Evolutionary conservation across 2,888 invertebrate species (phyloP).

Genomic region (Phoenoteleia sp.): DNA sequence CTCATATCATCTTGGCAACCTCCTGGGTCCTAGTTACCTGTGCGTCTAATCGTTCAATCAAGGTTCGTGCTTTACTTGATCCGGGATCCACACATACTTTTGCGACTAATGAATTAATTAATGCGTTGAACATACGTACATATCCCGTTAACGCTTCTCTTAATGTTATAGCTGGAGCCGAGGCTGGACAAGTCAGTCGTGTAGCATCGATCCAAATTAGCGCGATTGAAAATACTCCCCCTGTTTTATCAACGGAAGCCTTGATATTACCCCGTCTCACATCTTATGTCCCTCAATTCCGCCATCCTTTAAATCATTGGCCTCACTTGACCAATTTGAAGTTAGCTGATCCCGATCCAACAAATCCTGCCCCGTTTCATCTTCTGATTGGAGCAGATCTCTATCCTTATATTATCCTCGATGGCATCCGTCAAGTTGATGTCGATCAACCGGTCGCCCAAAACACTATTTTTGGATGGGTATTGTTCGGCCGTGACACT

Average conservation of each 20-base stretch:
- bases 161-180: background rate
- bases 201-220: background rate
- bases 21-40: background rate
- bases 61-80: background rate
- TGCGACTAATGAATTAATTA: background rate
- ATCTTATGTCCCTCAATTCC: conserved; percentile 10
- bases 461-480: conserved; percentile 4
- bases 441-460: background rate
- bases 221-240: background rate
- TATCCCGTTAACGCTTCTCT: background rate
- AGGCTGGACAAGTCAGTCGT: conserved; percentile 2
- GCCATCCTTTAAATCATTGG: background rate
- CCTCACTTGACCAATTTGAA: background rate
- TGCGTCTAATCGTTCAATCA: background rate
- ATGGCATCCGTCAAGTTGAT: background rate
- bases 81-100: conserved; percentile 13
- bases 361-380: background rate
- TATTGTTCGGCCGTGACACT: too few relatives aligned
- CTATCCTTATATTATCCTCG: background rate
- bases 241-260: background rate
- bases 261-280: background rate
- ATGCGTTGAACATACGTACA: background rate
- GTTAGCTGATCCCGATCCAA: conserved; percentile 15
- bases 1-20: background rate
- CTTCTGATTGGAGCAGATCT: conserved; percentile 11